These are phyloP conservation scores for Ceriagrion tenellum DNA, from an alignment of 2,888 invertebrate genomes.

Conservation along the genomic window DNA sequence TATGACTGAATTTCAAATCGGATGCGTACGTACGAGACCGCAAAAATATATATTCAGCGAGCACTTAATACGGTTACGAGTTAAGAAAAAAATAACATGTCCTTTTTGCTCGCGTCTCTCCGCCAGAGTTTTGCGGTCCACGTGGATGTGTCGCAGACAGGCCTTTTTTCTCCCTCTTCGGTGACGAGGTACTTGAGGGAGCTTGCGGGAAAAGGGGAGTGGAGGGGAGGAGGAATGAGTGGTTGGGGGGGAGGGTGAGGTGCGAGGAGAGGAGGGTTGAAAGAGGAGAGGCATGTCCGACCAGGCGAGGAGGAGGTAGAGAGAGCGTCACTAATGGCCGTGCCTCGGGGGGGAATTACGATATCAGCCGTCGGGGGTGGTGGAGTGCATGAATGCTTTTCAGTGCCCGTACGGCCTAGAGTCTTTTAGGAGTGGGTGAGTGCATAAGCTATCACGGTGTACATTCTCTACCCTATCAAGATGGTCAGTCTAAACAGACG, in stretches of 20 bases:
- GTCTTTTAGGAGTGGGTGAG: background rate
- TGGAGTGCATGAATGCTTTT: constrained; percentile 2
- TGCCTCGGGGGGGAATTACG: background rate
- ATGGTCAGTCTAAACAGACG: background rate
- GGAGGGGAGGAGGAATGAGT: background rate
- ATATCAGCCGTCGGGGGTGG: background rate
- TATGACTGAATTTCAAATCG: background rate
- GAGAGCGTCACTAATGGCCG: constrained; percentile 45
- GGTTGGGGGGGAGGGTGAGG: background rate
- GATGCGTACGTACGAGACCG: background rate
- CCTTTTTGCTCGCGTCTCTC: background rate
- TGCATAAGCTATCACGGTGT: background rate
- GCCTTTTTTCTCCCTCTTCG: background rate
- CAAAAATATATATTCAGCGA: background rate
- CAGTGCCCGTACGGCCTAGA: background rate
- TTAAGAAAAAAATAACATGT: background rate
- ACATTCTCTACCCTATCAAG: background rate
- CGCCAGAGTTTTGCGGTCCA: background rate
- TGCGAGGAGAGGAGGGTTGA: background rate
- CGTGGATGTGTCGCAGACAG: background rate
- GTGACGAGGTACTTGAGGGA: background rate
- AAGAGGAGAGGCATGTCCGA: background rate
- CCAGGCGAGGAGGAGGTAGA: background rate
- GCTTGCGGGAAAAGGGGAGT: background rate
- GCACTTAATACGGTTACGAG: background rate